A percentile compares a stretch with the other conserved stretches of the same genome.
Conservation (phyloP, 2,888 invertebrate species). For the Latrodectus elegans region DNA sequence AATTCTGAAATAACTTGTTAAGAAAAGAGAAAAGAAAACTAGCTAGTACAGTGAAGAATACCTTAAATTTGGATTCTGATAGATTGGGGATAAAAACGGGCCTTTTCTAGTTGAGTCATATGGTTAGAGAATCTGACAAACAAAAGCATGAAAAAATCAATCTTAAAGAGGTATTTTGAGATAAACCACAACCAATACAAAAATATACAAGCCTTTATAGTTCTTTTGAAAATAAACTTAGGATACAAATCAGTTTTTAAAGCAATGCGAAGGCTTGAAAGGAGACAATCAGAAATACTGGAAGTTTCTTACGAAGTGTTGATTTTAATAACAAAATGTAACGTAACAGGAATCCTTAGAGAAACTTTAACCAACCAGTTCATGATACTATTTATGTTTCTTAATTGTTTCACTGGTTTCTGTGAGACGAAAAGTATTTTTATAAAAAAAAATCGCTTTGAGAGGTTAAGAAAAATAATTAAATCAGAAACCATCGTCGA, state of each 20-base stretch:
- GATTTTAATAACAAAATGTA: too few species aligned
- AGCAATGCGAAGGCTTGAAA: too few species aligned
- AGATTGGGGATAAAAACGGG: background rate
- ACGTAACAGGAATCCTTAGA: too few species aligned
- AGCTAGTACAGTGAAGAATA: background rate
- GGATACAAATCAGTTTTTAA: background rate
- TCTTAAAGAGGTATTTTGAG: background rate
- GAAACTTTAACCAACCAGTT: too few species aligned
- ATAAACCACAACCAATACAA: background rate
- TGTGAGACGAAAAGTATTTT: too few species aligned
- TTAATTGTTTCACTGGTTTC: too few species aligned
- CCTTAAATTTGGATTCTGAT: constrained; percentile 6
- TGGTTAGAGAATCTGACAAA: constrained; percentile 1
- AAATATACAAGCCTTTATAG: background rate
- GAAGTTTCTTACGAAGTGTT: too few species aligned
- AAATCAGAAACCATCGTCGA: too few species aligned
- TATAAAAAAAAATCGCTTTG: too few species aligned
- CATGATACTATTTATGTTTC: too few species aligned
- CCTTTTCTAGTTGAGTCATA: background rate
- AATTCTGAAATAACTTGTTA: constrained; percentile 2
- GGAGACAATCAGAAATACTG: too few species aligned
- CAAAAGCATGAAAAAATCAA: constrained; percentile 5
- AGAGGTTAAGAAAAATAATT: too few species aligned
- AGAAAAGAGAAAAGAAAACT: background rate
- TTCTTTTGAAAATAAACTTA: constrained; percentile 7